Base-by-base conservation (phyloP, 2,113 vertebrate genomes). In the Ibidorhyncha struthersii region DNA sequence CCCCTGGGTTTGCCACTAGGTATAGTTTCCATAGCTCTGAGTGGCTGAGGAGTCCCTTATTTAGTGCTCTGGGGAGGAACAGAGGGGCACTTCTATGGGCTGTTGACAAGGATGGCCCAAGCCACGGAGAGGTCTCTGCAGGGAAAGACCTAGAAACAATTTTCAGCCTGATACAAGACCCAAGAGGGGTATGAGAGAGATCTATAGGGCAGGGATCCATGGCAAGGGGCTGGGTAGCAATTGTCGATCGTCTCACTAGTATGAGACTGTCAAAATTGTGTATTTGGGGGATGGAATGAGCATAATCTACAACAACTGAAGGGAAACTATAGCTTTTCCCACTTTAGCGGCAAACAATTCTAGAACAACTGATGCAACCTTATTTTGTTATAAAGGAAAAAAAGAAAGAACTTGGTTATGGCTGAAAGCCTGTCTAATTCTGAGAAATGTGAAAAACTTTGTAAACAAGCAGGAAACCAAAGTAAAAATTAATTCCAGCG, bases 401-500 rank as follows among this genome's bases (percentile, higher is more conserved):
- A 30, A 23, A 30, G 22, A 30, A 41, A 47, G 30, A 27, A 16
- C 34, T 36, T 55, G 32, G 36, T n/a, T 16, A 27, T 4, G 53
- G 71, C 53, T 81, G 32, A 56, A 47, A 93, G 69, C 62, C 30
- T 14, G 8, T 43, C 47, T 65, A 36, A 49, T 66, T 38, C 21
- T 10, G 22, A 52, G 62, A 38, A 83, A 74, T 36, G 36, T 36
- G 45, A 10, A 34, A 36, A 86, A 41, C 86, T 96, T 50, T 49
- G 93, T 89, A 70, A 88, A 78, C 86, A 94, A 84, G 41, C 43
- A 81, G 50, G 77, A 80, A 93, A 92, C 40, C 70, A 43, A 82
- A 79, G 59, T n/a, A 59, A 30, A 29, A 55, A 82, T 73, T 29
- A 92, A 86, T 95, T 55, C 61, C 61, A 70, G 43, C 45, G 66